Evolutionary conservation across 2,888 invertebrate genomes (phyloP), one percentile per base, ranked within the genome.

Genomic region (Psylliodes chrysocephalus): DNA sequence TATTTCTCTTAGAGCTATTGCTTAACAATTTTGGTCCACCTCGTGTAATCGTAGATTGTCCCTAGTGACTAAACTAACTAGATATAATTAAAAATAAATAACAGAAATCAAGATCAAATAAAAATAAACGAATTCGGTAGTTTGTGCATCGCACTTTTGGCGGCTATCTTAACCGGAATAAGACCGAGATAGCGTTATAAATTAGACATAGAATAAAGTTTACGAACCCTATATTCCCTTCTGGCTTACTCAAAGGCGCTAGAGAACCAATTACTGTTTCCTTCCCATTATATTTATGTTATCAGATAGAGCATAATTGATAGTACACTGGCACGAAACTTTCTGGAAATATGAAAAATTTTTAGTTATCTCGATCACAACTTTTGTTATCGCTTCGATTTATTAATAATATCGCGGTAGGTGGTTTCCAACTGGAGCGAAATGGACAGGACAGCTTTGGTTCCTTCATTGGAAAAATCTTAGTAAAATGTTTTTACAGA

Each of bases 221-320:
- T 54, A 54, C 22, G 54, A 54, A 54, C 42, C 49, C 30, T 59
- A 51, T 38, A 59, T 59, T 59, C 59, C 49, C 59, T 40, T 53
- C 55, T 59, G 67, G 64, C 63, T 68, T 60, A 68, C 67, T 71
- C 61, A 64, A 66, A 64, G 67, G 71, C 70, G 72, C 66, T 71
- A 59, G 66, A 67, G 64, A 67, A 69, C 69, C 71, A 72, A 72
- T 72, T 72, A 72, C 64, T 70, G 72, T 71, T 71, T 71, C 72
- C 72, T 71, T 66, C 67, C 51, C 60, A 65, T 67, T 62, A 69
- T 72, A 72, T 72, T 72, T 72, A 72, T 72, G 71, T 70, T 54
- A 72, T 72, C 68, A 70, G 71, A 71, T 70, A 70, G 60, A 51
- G 59, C 61, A 33, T 57, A 61, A 66, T 64, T 64, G 54, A 66